Conservation (phyloP, 1,140 invertebrate genomes). For the Copidosoma floridanum region DNA sequence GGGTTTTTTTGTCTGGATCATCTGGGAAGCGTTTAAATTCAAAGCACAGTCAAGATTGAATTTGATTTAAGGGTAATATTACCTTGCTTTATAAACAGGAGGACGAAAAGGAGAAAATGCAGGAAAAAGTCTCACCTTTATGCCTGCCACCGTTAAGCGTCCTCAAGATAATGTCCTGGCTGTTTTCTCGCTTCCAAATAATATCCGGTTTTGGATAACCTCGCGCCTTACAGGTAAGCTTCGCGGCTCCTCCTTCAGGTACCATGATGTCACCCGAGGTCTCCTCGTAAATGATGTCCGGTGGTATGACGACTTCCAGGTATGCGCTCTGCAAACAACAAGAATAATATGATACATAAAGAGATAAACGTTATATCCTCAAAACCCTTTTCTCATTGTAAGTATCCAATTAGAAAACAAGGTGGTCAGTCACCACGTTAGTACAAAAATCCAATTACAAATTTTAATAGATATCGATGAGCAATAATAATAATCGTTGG, state of each 20-base stretch:
- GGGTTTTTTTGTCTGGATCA: too few relatives aligned
- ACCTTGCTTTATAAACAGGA: neutral
- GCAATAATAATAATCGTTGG: too few relatives aligned
- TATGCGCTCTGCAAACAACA: constrained; percentile 68
- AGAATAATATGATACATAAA: too few relatives aligned
- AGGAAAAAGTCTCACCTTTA: constrained; percentile 60
- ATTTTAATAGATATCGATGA: too few relatives aligned
- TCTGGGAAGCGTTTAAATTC: too few relatives aligned
- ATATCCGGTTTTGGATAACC: constrained; percentile 84
- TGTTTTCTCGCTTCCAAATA: constrained; percentile 84
- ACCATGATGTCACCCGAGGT: constrained; percentile 89
- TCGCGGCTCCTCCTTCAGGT: constrained; percentile 84
- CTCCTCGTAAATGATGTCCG: constrained; percentile 85
- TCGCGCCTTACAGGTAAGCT: constrained; percentile 80
- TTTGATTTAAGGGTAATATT: neutral
- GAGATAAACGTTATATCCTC: too few relatives aligned
- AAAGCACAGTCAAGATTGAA: too few relatives aligned
- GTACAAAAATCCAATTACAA: too few relatives aligned
- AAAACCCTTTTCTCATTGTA: too few relatives aligned
- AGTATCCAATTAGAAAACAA: too few relatives aligned
- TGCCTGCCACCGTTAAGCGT: constrained; percentile 66
- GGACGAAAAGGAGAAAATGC: too few relatives aligned
- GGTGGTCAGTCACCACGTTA: too few relatives aligned
- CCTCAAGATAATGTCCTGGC: constrained; percentile 75
- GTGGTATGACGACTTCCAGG: constrained; percentile 86